These are phyloP conservation scores for Mesembrinibis cayennensis DNA, from an alignment of 2,113 vertebrate genomes.

Conservation along the genomic window DNA sequence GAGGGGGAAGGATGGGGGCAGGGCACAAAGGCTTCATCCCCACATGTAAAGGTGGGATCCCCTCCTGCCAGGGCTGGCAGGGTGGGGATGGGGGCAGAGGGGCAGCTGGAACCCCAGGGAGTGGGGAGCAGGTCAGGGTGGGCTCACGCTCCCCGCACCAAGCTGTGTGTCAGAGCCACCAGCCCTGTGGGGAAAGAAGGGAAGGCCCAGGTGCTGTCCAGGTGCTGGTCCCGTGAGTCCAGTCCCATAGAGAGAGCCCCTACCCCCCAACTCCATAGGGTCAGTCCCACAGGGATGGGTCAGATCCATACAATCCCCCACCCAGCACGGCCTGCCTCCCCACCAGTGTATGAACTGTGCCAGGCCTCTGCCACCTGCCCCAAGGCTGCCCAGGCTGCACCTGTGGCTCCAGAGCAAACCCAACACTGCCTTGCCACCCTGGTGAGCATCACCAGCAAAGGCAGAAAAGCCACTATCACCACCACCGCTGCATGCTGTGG, in stretches of 20 bases:
- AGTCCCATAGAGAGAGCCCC: background rate
- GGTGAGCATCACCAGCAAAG: too few species aligned
- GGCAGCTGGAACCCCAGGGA: background rate
- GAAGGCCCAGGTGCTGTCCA: too few species aligned
- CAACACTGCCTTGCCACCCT: background rate
- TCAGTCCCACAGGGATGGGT: too few species aligned
- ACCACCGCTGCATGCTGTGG: fast-evolving
- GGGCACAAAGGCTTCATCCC: background rate
- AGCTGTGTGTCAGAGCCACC: too few species aligned
- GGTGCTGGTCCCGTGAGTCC: background rate
- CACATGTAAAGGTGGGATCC: too few species aligned
- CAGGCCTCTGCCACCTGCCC: background rate
- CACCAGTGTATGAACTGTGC: background rate
- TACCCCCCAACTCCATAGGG: fast-evolving
- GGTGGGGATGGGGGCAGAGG: background rate
- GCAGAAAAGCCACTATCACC: fast-evolving
- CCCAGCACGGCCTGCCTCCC: background rate
- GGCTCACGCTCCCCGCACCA: background rate
- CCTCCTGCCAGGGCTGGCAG: background rate
- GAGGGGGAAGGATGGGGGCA: background rate
- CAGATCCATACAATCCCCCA: background rate
- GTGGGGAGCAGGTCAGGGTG: too few species aligned
- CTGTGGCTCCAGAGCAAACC: background rate
- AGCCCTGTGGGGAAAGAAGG: fast-evolving
- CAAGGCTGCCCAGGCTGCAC: background rate